These are phyloP conservation scores for Columbina picui DNA, from an alignment of 2,113 vertebrate species.

Conservation along the genomic window DNA sequence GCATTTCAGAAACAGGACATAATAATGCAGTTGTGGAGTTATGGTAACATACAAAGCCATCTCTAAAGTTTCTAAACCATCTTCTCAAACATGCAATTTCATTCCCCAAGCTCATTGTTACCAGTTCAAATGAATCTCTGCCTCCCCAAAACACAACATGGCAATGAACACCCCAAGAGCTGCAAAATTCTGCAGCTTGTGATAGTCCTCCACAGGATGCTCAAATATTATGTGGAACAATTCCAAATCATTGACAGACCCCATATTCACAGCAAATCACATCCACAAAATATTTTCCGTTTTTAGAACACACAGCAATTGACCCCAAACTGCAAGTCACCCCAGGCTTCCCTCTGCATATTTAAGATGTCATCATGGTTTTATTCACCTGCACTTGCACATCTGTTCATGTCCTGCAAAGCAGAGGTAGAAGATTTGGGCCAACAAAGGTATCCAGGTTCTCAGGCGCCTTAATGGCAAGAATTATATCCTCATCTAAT, in stretches of 20 bases:
- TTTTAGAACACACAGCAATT: background rate
- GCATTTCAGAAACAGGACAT: background rate
- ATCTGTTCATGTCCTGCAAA: accelerated
- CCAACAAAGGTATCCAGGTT: background rate
- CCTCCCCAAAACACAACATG: background rate
- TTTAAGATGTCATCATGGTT: no score
- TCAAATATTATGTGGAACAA: background rate
- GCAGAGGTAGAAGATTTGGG: no score
- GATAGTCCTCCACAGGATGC: background rate
- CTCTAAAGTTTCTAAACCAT: background rate
- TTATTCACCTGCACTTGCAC: background rate
- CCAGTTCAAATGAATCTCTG: background rate
- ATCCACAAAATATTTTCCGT: background rate
- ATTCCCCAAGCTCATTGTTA: background rate
- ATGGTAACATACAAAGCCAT: accelerated
- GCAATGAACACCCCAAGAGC: background rate
- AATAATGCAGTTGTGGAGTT: background rate
- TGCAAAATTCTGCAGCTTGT: background rate
- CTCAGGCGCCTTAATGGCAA: background rate
- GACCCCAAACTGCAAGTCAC: background rate
- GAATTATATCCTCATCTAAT: background rate
- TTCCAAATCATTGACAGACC: background rate
- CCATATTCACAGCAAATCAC: accelerated
- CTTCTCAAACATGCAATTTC: background rate
- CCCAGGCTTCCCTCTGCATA: background rate